Base-by-base conservation (phyloP, 2,113 vertebrate species). In the Ia io region DNA sequence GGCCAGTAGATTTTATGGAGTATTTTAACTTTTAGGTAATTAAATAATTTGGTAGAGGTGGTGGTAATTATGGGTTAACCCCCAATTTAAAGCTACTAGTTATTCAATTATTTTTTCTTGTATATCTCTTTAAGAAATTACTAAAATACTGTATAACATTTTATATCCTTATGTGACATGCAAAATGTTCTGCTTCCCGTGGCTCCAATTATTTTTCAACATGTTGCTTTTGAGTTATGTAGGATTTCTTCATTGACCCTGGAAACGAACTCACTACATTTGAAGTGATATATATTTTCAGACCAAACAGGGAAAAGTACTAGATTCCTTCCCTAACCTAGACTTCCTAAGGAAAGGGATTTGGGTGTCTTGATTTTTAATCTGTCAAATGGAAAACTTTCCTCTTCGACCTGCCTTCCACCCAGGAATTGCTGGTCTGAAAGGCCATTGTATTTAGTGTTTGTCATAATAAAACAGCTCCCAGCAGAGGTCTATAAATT, bases 71-170 rank as follows among this genome's bases (percentile, higher is more conserved):
- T 80, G 40, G 16, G 4, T 40, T 71, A 61, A 84, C 6, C 47
- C 30, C 53, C 32, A 74, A 42, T 76, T 94, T 90, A 89, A 40
- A 37, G 61, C 32, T 84, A 78, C 42, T 80, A 51, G 65, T 90
- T 51, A 83, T 71, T 94, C 70, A 83, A 30, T 77, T 47, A 32
- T 95, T 91, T 84, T 89, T 63, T n/a, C 6, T 87, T 56, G 32
- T 88, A 22, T 53, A 73, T 69, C 37, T 87, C 37, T 30, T n/a
- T 61, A 79, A 59, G 77, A 88, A 94, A 80, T 13, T 51, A 69
- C 23, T 77, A 82, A 93, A 70, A 82, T 77, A 32, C 30, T 65
- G 28, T 65, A n/a, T 10, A 65, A 23, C 22, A 87, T 59, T 77
- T 89, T 63, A 6, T 47, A 73, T 59, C 93, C 30, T 14, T 67